Conservation (phyloP, 2,113 vertebrate species). For the Orycteropus afer region DNA sequence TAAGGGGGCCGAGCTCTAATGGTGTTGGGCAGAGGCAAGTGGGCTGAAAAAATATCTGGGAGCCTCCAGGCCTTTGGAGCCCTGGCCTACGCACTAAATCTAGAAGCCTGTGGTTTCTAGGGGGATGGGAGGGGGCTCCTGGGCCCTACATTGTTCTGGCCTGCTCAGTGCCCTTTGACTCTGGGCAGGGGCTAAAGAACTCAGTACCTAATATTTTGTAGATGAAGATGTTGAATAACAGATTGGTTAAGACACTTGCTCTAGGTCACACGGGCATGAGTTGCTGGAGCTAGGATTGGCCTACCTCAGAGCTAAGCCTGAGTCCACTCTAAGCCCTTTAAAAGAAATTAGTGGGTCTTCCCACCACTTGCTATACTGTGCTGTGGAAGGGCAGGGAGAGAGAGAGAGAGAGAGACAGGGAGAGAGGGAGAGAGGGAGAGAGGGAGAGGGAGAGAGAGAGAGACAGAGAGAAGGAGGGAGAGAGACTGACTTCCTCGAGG, state of each 20-base stretch:
- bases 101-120: slow-evolving; percentile 48
- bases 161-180: background rate
- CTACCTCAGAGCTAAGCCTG: background rate
- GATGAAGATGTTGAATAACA: background rate
- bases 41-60: slow-evolving; percentile 3
- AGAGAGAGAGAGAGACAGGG: too few relatives aligned
- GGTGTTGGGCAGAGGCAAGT: background rate
- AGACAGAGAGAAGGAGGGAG: too few relatives aligned
- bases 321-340: background rate
- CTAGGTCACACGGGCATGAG: background rate
- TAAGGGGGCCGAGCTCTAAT: background rate
- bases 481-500: too few relatives aligned
- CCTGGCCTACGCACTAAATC: background rate
- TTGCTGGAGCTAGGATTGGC: background rate
- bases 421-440: too few relatives aligned
- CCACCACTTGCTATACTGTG: background rate
- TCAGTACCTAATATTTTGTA: too few relatives aligned
- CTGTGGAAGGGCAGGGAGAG: background rate
- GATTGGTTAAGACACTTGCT: background rate
- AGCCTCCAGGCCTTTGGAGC: slow-evolving; percentile 10
- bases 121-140: background rate
- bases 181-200: background rate
- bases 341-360: background rate
- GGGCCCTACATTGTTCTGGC: background rate
- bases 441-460: too few relatives aligned